These are phyloP conservation scores for Cricetomys ansorgei DNA, from an alignment of 2,113 vertebrate genomes.

Conservation along the genomic window DNA sequence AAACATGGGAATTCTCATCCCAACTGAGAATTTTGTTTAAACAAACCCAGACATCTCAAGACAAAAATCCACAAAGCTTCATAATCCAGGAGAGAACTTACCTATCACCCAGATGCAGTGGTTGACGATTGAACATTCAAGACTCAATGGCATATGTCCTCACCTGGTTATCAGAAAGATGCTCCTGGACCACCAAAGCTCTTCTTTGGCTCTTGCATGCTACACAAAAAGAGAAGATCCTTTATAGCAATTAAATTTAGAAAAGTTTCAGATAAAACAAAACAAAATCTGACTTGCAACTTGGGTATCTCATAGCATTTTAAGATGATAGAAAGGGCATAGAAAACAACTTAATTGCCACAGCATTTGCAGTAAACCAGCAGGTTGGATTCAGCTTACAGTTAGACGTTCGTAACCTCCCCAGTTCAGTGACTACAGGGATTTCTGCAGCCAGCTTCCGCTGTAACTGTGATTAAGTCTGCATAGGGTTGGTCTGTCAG, in stretches of 20 bases:
- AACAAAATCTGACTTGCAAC: not conserved
- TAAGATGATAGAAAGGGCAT: not conserved
- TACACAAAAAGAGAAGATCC: not conserved
- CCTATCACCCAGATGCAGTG: not conserved
- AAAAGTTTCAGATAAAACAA: not conserved
- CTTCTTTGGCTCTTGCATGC: not conserved
- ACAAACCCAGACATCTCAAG: not conserved
- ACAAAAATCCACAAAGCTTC: not conserved
- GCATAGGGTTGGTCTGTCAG: not conserved
- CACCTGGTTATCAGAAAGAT: too few relatives aligned
- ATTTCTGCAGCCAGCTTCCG: not conserved
- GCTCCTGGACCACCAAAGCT: not conserved
- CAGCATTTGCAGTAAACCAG: not conserved
- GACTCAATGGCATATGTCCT: not conserved
- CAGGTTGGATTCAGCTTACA: not conserved
- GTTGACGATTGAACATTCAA: too few relatives aligned
- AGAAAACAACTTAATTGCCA: not conserved
- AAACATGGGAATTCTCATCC: too few relatives aligned
- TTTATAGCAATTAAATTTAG: not conserved
- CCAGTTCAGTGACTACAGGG: not conserved
- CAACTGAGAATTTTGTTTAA: not conserved
- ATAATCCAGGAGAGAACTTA: not conserved
- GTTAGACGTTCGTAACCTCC: not conserved
- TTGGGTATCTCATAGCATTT: not conserved
- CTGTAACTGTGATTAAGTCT: not conserved